These are phyloP conservation scores for Teinopalpus imperialis DNA, from an alignment of 2,888 invertebrate species.

Conservation along the genomic window DNA sequence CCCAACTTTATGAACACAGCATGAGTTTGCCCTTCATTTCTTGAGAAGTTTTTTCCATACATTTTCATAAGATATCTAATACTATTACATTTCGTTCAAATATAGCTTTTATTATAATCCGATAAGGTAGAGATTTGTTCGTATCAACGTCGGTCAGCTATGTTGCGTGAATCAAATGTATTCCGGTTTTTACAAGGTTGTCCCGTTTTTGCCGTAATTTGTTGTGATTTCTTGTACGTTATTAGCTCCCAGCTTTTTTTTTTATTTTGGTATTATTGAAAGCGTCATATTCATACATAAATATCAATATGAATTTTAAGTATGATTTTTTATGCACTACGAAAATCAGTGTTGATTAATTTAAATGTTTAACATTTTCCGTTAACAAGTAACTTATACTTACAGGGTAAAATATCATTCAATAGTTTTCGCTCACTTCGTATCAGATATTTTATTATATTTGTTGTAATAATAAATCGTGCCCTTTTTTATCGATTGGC, in stretches of 20 bases:
- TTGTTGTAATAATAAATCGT: too few relatives aligned
- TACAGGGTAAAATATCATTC: too few relatives aligned
- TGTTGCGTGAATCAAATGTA: slow-evolving; percentile 17
- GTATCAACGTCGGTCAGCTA: neutral
- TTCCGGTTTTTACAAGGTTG: slow-evolving; percentile 53
- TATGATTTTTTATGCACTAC: too few relatives aligned
- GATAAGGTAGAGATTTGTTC: slow-evolving; percentile 1
- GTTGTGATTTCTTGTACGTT: slow-evolving; percentile 20
- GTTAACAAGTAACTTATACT: too few relatives aligned
- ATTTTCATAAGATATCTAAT: neutral
- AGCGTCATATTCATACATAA: slow-evolving; percentile 2
- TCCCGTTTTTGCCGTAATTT: slow-evolving; percentile 26
- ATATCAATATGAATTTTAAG: neutral
- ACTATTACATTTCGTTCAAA: neutral
- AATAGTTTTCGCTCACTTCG: too few relatives aligned
- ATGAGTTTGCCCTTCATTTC: slow-evolving; percentile 7
- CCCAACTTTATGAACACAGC: too few relatives aligned
- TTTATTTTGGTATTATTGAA: slow-evolving; percentile 1
- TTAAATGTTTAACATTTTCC: too few relatives aligned
- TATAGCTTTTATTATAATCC: neutral
- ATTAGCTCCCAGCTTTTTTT: slow-evolving; percentile 14
- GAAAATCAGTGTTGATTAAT: too few relatives aligned
- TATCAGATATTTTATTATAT: too few relatives aligned
- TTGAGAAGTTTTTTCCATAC: neutral
- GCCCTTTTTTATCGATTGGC: too few relatives aligned